phyloP scores from a whole-genome alignment of 2,797 vertebrate genomes.

The Phalanger gymnotis region DNA sequence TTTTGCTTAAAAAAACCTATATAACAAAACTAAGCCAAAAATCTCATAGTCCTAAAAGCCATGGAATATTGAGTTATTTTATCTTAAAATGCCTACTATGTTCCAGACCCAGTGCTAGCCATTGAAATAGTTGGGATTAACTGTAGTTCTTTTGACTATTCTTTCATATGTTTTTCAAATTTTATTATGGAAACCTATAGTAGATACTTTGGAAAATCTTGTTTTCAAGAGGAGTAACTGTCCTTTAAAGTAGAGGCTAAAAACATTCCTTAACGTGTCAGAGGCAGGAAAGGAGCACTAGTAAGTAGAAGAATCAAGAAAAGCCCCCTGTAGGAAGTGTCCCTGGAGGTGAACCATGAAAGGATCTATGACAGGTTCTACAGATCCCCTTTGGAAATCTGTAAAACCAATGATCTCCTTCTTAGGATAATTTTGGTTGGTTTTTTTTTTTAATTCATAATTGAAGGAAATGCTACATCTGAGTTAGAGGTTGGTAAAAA shows the following conservation, averaged over 20 bases:
- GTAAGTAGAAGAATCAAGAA: not conserved
- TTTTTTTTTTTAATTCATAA: not conserved
- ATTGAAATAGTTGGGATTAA: not conserved
- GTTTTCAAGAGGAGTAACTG: constrained; percentile 37
- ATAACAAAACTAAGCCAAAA: constrained; percentile 38
- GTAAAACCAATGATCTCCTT: not conserved
- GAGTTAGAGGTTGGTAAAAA: not conserved
- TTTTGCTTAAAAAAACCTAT: constrained; percentile 35
- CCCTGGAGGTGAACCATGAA: not conserved
- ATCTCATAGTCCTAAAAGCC: constrained; percentile 19
- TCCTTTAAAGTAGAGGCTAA: constrained; percentile 27
- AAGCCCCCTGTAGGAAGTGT: not conserved
- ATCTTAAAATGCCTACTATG: not conserved
- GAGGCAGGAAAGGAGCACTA: not conserved
- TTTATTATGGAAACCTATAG: constrained; percentile 12
- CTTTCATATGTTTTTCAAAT: constrained; percentile 36
- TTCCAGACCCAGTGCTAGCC: not conserved
- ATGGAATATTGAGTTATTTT: not conserved
- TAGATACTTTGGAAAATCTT: constrained; percentile 41
- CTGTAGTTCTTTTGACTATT: constrained; percentile 39
- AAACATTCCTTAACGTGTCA: constrained; percentile 12
- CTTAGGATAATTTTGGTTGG: not conserved
- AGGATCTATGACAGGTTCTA: not conserved
- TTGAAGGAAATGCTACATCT: not conserved
- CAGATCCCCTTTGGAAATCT: not conserved